Evolutionary conservation across 2,888 invertebrate species (phyloP).

Genomic region (Phaonia tiefii): DNA sequence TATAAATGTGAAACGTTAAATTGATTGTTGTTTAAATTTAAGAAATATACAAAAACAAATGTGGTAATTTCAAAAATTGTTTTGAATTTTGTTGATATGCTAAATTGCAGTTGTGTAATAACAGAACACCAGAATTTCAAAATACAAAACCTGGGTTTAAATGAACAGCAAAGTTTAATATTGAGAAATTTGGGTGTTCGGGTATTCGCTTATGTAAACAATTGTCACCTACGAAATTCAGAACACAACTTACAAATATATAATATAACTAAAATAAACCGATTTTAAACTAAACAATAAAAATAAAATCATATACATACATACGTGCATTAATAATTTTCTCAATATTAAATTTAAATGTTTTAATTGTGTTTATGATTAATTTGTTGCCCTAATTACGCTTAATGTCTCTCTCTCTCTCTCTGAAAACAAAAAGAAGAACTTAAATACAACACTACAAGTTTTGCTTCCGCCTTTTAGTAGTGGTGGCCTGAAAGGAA

Average conservation of each 20-base stretch:
- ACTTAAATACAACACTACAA: background rate
- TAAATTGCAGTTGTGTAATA: too few relatives aligned
- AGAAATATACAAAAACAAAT: slow-evolving; percentile 9
- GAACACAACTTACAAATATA: too few relatives aligned
- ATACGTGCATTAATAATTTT: background rate
- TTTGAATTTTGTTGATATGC: slow-evolving; percentile 19
- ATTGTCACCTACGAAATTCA: too few relatives aligned
- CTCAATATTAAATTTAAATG: background rate
- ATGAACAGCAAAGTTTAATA: too few relatives aligned
- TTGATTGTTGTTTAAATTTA: slow-evolving; percentile 56
- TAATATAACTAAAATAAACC: too few relatives aligned
- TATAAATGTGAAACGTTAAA: background rate
- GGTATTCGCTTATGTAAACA: too few relatives aligned
- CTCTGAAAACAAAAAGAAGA: background rate
- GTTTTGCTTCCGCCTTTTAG: background rate
- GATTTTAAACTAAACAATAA: too few relatives aligned
- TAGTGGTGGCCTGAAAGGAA: background rate
- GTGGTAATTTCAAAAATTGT: background rate
- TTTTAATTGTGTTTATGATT: slow-evolving; percentile 14
- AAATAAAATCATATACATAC: background rate
- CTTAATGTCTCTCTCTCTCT: too few relatives aligned
- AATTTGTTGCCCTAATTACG: too few relatives aligned
- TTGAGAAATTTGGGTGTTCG: too few relatives aligned
- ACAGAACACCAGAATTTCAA: too few relatives aligned
- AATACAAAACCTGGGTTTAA: too few relatives aligned